Percentiles rank a stretch among this genome's conserved stretches.
Conservation (phyloP, 1,140 invertebrate genomes). For the Drepana arcuata region DNA sequence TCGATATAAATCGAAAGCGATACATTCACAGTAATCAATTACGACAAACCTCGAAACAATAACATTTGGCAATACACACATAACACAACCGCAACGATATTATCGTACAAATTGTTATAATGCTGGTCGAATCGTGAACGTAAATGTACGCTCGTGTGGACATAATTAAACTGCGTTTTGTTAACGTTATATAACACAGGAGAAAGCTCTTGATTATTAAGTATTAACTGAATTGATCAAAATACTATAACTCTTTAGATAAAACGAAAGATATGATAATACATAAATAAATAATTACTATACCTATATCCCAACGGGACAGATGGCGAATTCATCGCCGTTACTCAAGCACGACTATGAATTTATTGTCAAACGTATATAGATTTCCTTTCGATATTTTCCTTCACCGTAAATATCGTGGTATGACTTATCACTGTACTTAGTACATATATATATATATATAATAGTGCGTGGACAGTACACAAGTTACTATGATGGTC, state of each 20-base stretch:
- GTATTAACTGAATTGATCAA: not conserved
- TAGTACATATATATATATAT: too few relatives aligned
- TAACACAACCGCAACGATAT: constrained; percentile 17
- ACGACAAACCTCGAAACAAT: constrained; percentile 19
- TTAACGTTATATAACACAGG: constrained; percentile 18
- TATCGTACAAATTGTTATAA: constrained; percentile 26
- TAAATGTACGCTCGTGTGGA: constrained; percentile 30
- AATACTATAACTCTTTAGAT: constrained; percentile 1
- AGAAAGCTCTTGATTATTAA: too few relatives aligned
- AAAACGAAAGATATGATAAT: constrained; percentile 1
- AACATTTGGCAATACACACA: constrained; percentile 21
- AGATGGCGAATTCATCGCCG: too few relatives aligned
- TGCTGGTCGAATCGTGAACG: constrained; percentile 27
- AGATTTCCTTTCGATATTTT: too few relatives aligned
- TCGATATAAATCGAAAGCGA: not conserved
- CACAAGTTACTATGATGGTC: too few relatives aligned
- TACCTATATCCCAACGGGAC: not conserved
- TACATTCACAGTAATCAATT: constrained; percentile 13
- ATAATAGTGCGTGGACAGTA: too few relatives aligned
- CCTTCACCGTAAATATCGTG: too few relatives aligned
- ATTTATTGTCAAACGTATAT: too few relatives aligned
- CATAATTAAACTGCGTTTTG: constrained; percentile 24
- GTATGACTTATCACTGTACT: too few relatives aligned
- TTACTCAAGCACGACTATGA: too few relatives aligned
- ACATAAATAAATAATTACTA: too few relatives aligned